A percentile compares a stretch with the other conserved stretches of the same genome.
phyloP scores from a whole-genome alignment of 2,888 invertebrate genomes.

The Clepsis dumicolana region DNA sequence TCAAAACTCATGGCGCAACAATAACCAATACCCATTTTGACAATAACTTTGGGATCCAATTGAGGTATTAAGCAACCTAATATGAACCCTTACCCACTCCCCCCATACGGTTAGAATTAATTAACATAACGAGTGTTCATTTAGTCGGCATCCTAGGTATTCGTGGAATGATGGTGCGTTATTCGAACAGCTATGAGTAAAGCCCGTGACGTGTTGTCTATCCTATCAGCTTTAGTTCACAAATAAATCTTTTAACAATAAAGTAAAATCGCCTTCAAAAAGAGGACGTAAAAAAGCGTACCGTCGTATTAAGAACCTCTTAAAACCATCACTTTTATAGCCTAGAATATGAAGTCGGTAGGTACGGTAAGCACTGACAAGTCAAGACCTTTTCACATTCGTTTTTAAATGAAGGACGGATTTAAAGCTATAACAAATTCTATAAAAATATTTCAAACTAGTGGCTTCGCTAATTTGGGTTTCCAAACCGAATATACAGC shows the following conservation, averaged over 20 bases:
- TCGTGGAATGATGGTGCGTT: background rate
- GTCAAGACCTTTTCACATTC: too few species aligned
- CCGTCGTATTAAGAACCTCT: too few species aligned
- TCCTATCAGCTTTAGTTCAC: too few species aligned
- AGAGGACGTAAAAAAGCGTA: too few species aligned
- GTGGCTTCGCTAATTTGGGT: slow-evolving; percentile 13
- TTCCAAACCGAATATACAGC: slow-evolving; percentile 6
- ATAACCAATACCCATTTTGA: background rate
- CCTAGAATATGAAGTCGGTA: too few species aligned
- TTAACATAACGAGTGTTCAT: slow-evolving; percentile 8
- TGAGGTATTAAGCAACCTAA: slow-evolving; percentile 2
- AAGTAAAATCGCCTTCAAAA: too few species aligned
- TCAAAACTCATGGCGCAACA: background rate
- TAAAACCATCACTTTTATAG: too few species aligned
- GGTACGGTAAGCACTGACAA: too few species aligned
- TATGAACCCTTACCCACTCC: slow-evolving; percentile 1
- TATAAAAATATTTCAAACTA: background rate
- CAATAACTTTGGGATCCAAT: background rate
- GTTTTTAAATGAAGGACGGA: background rate
- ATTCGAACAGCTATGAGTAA: background rate
- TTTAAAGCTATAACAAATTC: background rate
- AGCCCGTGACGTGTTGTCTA: too few species aligned
- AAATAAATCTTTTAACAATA: too few species aligned
- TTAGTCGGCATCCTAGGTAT: slow-evolving; percentile 8
- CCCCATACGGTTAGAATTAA: background rate